Evolutionary conservation across 2,113 vertebrate genomes (phyloP), one percentile per base, ranked within the genome.

Genomic region (Rynchops niger): DNA sequence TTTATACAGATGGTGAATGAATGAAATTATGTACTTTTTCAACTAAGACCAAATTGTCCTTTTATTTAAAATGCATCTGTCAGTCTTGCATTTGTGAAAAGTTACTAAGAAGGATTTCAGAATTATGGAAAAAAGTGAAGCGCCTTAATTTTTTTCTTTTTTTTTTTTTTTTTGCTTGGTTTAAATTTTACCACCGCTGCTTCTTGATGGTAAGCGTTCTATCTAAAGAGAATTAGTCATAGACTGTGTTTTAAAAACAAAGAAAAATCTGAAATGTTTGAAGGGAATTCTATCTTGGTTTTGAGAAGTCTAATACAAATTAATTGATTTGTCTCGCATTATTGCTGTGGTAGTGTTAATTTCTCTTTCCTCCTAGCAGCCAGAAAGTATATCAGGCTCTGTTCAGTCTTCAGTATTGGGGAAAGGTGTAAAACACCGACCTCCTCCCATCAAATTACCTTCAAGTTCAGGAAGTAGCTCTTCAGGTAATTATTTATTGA

Each of bases 401-500:
- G 98, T 99, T 96, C 99, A 99, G 98, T 98, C 99, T 81, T 99
- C 99, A 69, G 97, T 99, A 66, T 90, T 99, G 96, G 99, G 99
- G 56, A 99, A 99, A 97, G 99, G 99, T 85, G 98, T 99, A 91
- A 99, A 99, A 97, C 99, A 99, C 97, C 98, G 99, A 88, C 99
- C 99, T 67, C 99, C 99, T 94, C 99, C 99, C 61, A 99, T 99
- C 97, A 99, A 99, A 98, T 98, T 99, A 96, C 99, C 99, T 90
- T 98, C 99, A 92, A 98, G 98, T 96, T 99, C 99, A 89, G 98
- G 99, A 98, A 98, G 97, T 98, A 99, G 98, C 97, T 99, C 99
- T 98, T 99, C 99, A 99, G 99, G 99, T 99, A 99, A 98, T 86
- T 90, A 34, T 29, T 88, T 61, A 66, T 81, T 71, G 12, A 80